These are phyloP conservation scores for Sarcophaga variegata DNA, from an alignment of 2,888 invertebrate genomes.

Conservation along the genomic window DNA sequence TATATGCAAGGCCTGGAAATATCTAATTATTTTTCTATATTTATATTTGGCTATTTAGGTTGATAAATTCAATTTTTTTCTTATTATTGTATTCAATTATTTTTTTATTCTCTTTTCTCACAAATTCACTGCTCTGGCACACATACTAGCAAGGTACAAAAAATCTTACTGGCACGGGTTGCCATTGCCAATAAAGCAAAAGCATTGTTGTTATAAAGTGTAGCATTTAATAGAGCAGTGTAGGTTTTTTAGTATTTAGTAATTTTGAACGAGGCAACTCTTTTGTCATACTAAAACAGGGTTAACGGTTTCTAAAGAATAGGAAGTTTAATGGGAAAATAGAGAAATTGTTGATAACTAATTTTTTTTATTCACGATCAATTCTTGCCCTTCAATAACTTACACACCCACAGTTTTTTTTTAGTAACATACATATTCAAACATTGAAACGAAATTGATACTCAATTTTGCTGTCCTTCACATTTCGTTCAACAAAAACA, in stretches of 20 bases:
- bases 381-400: no score
- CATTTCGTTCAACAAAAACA: no score
- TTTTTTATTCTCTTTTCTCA: slow-evolving; percentile 58
- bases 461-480: no score
- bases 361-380: no score
- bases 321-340: no score
- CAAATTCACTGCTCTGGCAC: slow-evolving; percentile 65
- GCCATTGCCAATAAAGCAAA: slow-evolving; percentile 3
- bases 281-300: not conserved
- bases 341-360: no score
- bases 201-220: not conserved
- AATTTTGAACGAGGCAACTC: not conserved
- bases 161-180: slow-evolving; percentile 33
- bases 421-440: no score
- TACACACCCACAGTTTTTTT: no score
- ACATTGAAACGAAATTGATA: no score
- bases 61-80: slow-evolving; percentile 47
- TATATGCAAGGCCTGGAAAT: slow-evolving; percentile 36
- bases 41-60: slow-evolving; percentile 52
- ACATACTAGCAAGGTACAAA: slow-evolving; percentile 63
- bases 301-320: not conserved
- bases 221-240: not conserved
- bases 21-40: slow-evolving; percentile 38
- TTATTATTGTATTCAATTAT: slow-evolving; percentile 62
- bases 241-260: not conserved